Evolutionary conservation across 2,888 invertebrate species (phyloP), one percentile per base, ranked within the genome.

Genomic region (Xanthorhoe spadicearia): DNA sequence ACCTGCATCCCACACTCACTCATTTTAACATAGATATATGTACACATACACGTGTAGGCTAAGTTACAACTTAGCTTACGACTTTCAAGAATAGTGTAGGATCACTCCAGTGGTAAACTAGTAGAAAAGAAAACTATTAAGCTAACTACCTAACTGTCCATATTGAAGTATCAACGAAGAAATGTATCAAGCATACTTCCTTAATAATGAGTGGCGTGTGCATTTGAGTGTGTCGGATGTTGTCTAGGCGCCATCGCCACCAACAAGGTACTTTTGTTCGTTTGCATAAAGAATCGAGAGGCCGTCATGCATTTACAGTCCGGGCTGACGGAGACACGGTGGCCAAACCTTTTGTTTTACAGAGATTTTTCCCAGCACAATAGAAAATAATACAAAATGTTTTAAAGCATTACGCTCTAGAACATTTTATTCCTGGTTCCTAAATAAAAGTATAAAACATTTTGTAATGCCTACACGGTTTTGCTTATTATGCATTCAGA

Each of bases 281-380:
- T 61, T 64, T 56, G 63, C 64, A 72, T 70, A 72, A 72, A 69
- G 73, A 71, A 74, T 68, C 64, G 68, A 66, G 65, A 69, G 67
- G 51, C 53, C 43, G 70, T 61, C 58, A 65, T 54, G 63, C 52
- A 43, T 61, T 48, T 50, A 64, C 50, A 52, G 38, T 13, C 38
- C 38, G 38, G 55, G 46, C 55, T 59, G 63, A 59, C 55, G 46
- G 52, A 48, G 64, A 56, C 43, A 53, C 64, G 56, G 53, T 57
- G 64, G 46, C 67, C 56, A 63, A 18, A 48, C 28, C 32, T 65
- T 56, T 51, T 56, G 60, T 60, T 64, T 64, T 28, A 9, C 23
- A 17, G 15, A 55, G 18, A 50, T 38, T 59, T 50, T 38, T 17
- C 46, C 9, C 17, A 38, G 50, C 38, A 55, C 52, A 52, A 51